Evolutionary conservation across 1,140 invertebrate genomes (phyloP).

Genomic region (Atta cephalotes): DNA sequence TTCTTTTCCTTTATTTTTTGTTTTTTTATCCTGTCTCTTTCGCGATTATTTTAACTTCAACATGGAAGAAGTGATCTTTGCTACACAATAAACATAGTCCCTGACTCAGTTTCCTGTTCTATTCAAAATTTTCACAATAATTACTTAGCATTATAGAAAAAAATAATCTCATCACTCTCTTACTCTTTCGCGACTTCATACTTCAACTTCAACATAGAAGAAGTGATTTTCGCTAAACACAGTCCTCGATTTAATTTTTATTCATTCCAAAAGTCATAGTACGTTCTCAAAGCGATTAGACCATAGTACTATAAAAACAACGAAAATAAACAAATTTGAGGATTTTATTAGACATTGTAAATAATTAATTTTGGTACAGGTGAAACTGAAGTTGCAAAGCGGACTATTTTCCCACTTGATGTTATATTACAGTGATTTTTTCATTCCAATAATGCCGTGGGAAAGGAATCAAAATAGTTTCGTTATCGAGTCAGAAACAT

Average conservation of each 20-base stretch:
- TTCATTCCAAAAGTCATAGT: not conserved
- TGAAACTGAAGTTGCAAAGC: conserved; percentile 18
- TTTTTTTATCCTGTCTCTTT: not conserved
- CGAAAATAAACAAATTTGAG: not conserved
- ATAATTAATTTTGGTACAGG: conserved; percentile 38
- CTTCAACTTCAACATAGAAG: conserved; percentile 21
- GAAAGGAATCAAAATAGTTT: conserved; percentile 9
- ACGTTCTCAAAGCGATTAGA: not conserved
- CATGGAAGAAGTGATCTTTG: not conserved
- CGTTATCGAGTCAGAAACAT: not conserved
- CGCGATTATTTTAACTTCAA: conserved; percentile 29
- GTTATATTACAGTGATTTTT: not conserved
- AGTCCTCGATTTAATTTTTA: not conserved
- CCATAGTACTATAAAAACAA: not conserved
- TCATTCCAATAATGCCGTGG: not conserved
- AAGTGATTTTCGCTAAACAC: not conserved
- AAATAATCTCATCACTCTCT: conserved; percentile 20
- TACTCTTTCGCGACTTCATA: not conserved
- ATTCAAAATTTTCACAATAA: not conserved
- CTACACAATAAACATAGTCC: not conserved
- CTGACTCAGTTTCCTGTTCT: not conserved
- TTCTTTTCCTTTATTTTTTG: not conserved
- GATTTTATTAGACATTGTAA: conserved; percentile 54
- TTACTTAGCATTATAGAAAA: not conserved
- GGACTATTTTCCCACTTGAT: not conserved